Evolutionary conservation across 2,888 invertebrate species (phyloP).

Genomic region (Calameuta filiformis): DNA sequence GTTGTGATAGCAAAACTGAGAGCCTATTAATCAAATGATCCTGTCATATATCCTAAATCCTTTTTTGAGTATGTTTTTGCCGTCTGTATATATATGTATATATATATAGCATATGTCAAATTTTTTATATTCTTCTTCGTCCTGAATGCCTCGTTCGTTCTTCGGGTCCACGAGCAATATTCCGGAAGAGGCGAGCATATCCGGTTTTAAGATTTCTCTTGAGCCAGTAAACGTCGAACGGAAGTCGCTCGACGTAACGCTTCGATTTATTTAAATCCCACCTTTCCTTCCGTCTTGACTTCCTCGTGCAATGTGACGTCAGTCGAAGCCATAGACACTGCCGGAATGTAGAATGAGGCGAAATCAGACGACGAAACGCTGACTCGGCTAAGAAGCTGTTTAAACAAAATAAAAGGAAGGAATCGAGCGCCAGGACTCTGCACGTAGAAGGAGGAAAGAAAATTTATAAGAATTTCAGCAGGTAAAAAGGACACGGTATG

Average conservation of each 20-base stretch:
- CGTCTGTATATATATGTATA: background rate
- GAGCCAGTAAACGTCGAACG: too few species aligned
- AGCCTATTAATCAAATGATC: background rate
- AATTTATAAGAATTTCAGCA: conserved; percentile 23
- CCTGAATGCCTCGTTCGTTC: background rate
- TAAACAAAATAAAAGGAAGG: conserved; percentile 24
- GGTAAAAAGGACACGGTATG: conserved; percentile 7
- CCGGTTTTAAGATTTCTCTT: too few species aligned
- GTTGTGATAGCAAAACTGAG: background rate
- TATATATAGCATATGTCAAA: background rate
- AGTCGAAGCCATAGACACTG: conserved; percentile 37
- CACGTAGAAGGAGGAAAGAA: conserved; percentile 4
- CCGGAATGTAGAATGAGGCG: conserved; percentile 32
- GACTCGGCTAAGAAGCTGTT: conserved; percentile 29
- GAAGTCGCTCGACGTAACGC: background rate
- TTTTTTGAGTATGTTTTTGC: background rate
- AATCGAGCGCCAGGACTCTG: background rate
- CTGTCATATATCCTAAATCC: background rate
- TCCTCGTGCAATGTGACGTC: conserved; percentile 13
- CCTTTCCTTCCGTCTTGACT: conserved; percentile 18
- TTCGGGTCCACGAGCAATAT: too few species aligned
- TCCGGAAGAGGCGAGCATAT: too few species aligned
- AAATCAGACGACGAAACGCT: conserved; percentile 25
- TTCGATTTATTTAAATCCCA: conserved; percentile 32
- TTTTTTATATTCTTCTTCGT: background rate